These are phyloP conservation scores for Pseudorectes ferrugineus DNA, from an alignment of 2,113 vertebrate species.

Conservation along the genomic window DNA sequence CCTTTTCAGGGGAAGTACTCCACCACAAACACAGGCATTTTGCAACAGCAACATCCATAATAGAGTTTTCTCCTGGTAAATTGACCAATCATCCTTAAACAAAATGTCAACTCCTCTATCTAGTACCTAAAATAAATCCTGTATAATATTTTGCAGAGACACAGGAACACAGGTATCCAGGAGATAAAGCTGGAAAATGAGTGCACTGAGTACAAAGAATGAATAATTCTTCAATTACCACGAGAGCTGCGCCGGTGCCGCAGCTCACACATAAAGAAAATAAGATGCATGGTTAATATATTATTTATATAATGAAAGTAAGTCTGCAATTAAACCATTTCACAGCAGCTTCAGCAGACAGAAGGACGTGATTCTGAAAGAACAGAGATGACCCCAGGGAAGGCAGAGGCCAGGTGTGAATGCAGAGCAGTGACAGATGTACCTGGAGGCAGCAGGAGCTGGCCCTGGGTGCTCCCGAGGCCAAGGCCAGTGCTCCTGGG, in stretches of 20 bases:
- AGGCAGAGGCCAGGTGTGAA: not conserved
- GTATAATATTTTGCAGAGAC: not conserved
- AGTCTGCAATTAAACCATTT: slow-evolving; percentile 6
- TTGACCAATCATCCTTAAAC: not conserved
- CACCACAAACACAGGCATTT: not conserved
- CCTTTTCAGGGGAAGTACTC: not conserved
- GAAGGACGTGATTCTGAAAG: not conserved
- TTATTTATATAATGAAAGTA: not conserved
- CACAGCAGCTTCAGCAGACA: not conserved
- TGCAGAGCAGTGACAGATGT: not conserved
- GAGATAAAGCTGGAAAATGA: not conserved
- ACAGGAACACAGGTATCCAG: not conserved
- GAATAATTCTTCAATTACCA: not conserved
- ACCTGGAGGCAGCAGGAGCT: not conserved
- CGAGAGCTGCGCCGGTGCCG: accelerated
- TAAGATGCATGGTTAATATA: not conserved
- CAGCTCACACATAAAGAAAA: not conserved
- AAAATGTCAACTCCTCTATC: not conserved
- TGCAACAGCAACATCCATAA: not conserved
- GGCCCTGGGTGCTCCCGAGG: too few relatives aligned
- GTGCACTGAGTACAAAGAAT: not conserved
- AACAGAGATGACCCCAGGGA: not conserved
- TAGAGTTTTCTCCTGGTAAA: not conserved
- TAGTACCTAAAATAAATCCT: not conserved
- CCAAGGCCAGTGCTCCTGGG: too few relatives aligned